Conservation (phyloP, 2,113 vertebrate species). For the Theropithecus gelada region DNA sequence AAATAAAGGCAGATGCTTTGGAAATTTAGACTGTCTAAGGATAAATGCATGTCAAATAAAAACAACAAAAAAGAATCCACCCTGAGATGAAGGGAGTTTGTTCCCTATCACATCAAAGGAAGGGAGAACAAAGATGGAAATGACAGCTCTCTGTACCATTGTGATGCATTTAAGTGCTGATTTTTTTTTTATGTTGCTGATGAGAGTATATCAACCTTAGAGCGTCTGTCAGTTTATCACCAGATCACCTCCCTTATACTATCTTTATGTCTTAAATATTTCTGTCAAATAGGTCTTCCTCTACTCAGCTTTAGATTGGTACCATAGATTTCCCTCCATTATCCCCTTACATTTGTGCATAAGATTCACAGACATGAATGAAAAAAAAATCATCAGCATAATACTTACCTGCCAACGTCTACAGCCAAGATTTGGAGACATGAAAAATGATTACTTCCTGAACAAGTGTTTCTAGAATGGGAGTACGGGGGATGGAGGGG, state of each 20-base stretch:
- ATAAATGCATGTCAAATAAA: constrained; percentile 80
- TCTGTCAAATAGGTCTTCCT: constrained; percentile 50
- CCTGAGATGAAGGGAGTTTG: constrained; percentile 80
- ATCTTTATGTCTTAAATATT: constrained; percentile 55
- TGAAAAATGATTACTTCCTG: not conserved
- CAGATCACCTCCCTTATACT: constrained; percentile 33
- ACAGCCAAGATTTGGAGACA: not conserved
- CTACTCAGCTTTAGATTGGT: not conserved
- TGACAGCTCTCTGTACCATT: constrained; percentile 69
- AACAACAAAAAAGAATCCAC: constrained; percentile 52
- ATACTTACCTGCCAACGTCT: constrained; percentile 5
- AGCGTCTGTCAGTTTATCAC: constrained; percentile 41
- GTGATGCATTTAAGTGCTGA: constrained; percentile 63
- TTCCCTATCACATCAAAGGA: constrained; percentile 76
- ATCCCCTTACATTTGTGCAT: not conserved
- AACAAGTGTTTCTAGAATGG: not conserved
- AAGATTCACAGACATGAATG: not conserved
- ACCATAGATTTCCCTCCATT: not conserved
- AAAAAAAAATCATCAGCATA: constrained; percentile 9
- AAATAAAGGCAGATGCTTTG: constrained; percentile 33
- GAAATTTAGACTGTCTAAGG: constrained; percentile 54
- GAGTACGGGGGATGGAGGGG: accelerated
- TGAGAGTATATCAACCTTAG: constrained; percentile 56
- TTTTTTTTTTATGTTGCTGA: constrained; percentile 68
- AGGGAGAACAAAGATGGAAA: constrained; percentile 79